A percentile compares a stretch with the other conserved stretches of the same genome.
Evolutionary conservation across 2,888 invertebrate genomes (phyloP).

Genomic region (Rosalia funebris): DNA sequence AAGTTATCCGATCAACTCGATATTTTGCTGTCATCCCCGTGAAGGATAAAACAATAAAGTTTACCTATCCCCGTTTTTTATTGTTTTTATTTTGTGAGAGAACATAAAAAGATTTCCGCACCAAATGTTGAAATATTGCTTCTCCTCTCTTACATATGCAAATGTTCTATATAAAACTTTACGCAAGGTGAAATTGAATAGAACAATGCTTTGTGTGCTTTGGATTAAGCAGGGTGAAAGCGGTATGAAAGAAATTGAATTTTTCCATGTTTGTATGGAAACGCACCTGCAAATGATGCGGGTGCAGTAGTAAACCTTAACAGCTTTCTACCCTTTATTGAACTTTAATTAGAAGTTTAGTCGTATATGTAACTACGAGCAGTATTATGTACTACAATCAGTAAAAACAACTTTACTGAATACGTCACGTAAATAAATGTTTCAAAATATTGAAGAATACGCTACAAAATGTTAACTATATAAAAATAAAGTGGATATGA

Average conservation of each 20-base stretch:
- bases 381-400: no score
- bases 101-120: constrained; percentile 39
- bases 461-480: no score
- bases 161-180: constrained; percentile 32
- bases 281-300: constrained; percentile 6
- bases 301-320: neutral
- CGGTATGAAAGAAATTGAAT: constrained; percentile 12
- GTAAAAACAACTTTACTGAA: no score
- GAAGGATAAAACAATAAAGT: constrained; percentile 49
- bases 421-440: no score
- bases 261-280: constrained; percentile 16
- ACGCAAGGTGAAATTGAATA: constrained; percentile 18
- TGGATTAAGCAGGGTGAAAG: constrained; percentile 4
- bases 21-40: constrained; percentile 43
- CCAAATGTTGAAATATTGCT: constrained; percentile 38
- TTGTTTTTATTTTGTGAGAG: constrained; percentile 44
- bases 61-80: constrained; percentile 37
- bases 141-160: constrained; percentile 30
- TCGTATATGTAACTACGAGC: no score
- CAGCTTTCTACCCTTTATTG: no score
- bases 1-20: constrained; percentile 50
- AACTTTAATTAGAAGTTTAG: no score
- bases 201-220: constrained; percentile 10
- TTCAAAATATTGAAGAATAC: no score
- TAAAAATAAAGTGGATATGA: no score